phyloP scores from a whole-genome alignment of 2,797 vertebrate genomes.

The Cossypha heuglini region DNA sequence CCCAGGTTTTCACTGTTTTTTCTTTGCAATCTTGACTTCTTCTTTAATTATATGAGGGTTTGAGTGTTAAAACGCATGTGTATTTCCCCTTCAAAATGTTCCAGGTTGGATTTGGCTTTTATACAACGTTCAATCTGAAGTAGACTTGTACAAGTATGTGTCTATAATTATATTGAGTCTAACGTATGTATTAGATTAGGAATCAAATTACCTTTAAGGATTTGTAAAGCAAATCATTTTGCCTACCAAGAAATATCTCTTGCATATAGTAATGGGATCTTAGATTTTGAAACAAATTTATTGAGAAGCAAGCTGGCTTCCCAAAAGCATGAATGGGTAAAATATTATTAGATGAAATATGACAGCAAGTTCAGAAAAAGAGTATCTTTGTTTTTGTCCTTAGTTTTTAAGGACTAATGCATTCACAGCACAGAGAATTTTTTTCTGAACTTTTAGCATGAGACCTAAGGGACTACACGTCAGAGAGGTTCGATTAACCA shows the following conservation, averaged over 20 bases:
- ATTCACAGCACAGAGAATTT: not conserved
- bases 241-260: not conserved
- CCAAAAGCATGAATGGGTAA: not conserved
- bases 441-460: not conserved
- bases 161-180: fast-evolving
- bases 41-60: not conserved
- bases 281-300: conserved; percentile 1
- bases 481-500: conserved; percentile 36
- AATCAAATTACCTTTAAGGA: not conserved
- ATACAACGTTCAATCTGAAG: not conserved
- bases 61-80: not conserved
- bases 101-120: not conserved
- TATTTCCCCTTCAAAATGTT: not conserved
- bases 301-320: conserved; percentile 1
- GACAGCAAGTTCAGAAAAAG: conserved; percentile 1
- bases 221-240: not conserved
- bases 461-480: not conserved
- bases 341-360: not conserved
- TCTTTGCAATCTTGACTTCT: not conserved
- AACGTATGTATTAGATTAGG: not conserved
- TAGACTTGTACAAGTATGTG: not conserved
- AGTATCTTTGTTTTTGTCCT: not conserved
- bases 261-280: not conserved
- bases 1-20: not conserved
- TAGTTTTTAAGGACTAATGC: not conserved